Percentiles rank a stretch among this genome's conserved stretches.
Conservation (phyloP, 2,797 vertebrate genomes). For the Anguilla obscura region DNA sequence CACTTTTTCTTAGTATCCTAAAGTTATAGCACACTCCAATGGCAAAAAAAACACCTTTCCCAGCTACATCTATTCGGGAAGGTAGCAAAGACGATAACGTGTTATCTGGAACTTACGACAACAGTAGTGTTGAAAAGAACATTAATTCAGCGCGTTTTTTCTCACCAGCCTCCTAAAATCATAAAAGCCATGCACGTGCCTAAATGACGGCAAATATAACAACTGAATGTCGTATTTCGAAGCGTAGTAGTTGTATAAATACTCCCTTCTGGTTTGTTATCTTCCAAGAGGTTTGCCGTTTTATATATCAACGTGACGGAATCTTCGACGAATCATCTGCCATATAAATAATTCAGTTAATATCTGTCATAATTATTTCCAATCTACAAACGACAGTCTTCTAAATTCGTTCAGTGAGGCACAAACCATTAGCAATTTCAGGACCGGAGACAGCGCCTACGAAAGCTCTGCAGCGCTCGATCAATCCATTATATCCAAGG, state of each 20-base stretch:
- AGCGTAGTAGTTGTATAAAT: background rate
- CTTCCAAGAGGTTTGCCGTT: background rate
- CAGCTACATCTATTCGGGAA: background rate
- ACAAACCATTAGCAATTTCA: constrained; percentile 38
- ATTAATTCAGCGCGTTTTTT: background rate
- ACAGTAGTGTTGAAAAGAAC: background rate
- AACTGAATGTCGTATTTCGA: background rate
- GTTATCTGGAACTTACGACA: background rate
- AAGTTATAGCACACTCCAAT: background rate
- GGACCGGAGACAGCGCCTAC: constrained; percentile 49
- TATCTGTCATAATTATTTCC: background rate
- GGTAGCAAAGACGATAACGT: background rate
- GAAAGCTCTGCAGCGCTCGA: constrained; percentile 31
- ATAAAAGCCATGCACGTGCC: background rate
- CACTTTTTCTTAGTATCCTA: background rate
- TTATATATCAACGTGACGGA: background rate
- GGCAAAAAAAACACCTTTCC: background rate
- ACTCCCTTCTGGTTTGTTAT: background rate
- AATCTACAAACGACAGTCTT: background rate
- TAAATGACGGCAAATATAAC: background rate
- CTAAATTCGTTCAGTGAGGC: background rate
- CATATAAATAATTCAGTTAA: background rate
- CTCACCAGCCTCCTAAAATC: background rate
- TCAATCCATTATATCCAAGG: constrained; percentile 13
- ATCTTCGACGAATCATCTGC: background rate